Evolutionary conservation across 2,888 invertebrate genomes (phyloP).

Genomic region (Caradrina kadenii): DNA sequence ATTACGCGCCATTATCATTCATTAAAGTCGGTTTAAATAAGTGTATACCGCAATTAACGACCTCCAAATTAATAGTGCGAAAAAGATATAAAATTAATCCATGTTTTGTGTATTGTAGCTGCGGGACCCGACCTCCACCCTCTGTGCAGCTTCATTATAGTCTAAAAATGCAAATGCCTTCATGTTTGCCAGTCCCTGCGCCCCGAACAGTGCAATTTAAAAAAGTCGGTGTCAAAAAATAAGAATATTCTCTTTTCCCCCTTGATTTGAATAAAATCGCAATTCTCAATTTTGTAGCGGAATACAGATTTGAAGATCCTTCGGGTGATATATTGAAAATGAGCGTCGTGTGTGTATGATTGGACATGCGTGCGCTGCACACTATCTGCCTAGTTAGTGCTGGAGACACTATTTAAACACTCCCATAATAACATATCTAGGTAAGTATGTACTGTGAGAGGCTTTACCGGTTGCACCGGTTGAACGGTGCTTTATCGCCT

Average conservation of each 20-base stretch:
- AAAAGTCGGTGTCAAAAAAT: slow-evolving; percentile 59
- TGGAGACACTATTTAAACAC: too few species aligned
- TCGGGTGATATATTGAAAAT: slow-evolving; percentile 65
- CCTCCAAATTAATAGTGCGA: slow-evolving; percentile 60
- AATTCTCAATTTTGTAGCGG: slow-evolving; percentile 61
- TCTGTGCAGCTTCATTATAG: slow-evolving; percentile 68
- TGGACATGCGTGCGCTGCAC: too few species aligned
- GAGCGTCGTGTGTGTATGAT: slow-evolving; percentile 35
- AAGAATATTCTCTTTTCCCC: slow-evolving; percentile 56
- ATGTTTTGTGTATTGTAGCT: slow-evolving; percentile 48
- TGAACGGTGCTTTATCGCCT: too few species aligned
- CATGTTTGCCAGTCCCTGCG: slow-evolving; percentile 45
- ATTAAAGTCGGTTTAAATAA: slow-evolving; percentile 52
- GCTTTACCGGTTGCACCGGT: too few species aligned
- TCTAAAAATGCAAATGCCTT: slow-evolving; percentile 75
- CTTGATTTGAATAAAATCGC: slow-evolving; percentile 66
- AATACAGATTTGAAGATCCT: slow-evolving; percentile 60
- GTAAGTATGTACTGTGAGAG: too few species aligned
- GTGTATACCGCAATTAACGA: slow-evolving; percentile 58
- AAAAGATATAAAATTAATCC: slow-evolving; percentile 63
- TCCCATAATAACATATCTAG: too few species aligned
- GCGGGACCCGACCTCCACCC: slow-evolving; percentile 39
- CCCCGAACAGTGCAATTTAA: slow-evolving; percentile 61
- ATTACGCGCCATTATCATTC: slow-evolving; percentile 57
- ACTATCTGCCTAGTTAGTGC: too few species aligned